phyloP scores from a whole-genome alignment of 2,113 vertebrate species.

The Peromyscus polionotus region DNA sequence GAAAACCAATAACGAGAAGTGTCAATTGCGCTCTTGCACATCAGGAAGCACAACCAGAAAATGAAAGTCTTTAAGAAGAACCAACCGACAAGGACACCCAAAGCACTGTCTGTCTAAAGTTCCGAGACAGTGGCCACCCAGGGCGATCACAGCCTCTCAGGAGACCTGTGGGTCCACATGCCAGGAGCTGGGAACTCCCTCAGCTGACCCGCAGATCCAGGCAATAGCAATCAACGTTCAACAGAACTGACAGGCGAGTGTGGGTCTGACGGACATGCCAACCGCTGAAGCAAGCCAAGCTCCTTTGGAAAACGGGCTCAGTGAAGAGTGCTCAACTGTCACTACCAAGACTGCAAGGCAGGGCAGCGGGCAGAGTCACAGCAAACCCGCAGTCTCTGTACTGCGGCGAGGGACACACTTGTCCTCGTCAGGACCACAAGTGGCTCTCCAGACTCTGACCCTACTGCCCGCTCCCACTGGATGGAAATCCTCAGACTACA shows the following conservation, averaged over 20 bases:
- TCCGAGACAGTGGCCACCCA: background rate
- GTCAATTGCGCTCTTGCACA: background rate
- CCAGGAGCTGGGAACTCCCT: background rate
- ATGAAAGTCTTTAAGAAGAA: constrained; percentile 28
- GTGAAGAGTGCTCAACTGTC: background rate
- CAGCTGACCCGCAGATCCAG: background rate
- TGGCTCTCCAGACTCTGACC: background rate
- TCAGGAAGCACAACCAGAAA: background rate
- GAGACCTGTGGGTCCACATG: background rate
- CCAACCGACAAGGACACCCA: background rate
- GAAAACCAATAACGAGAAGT: background rate
- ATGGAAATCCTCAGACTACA: background rate
- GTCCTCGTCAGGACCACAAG: background rate
- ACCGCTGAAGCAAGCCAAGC: background rate
- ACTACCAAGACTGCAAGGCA: fast-evolving
- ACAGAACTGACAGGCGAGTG: background rate
- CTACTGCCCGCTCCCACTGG: background rate
- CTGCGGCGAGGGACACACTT: background rate
- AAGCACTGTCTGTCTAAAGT: background rate
- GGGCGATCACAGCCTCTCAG: background rate
- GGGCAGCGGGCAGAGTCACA: background rate
- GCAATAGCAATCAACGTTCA: background rate
- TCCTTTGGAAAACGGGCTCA: background rate
- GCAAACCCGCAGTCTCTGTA: background rate
- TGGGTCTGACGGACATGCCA: background rate